Evolutionary conservation across 2,888 invertebrate species (phyloP), one percentile per base, ranked within the genome.

Genomic region (Yponomeuta evonymella): DNA sequence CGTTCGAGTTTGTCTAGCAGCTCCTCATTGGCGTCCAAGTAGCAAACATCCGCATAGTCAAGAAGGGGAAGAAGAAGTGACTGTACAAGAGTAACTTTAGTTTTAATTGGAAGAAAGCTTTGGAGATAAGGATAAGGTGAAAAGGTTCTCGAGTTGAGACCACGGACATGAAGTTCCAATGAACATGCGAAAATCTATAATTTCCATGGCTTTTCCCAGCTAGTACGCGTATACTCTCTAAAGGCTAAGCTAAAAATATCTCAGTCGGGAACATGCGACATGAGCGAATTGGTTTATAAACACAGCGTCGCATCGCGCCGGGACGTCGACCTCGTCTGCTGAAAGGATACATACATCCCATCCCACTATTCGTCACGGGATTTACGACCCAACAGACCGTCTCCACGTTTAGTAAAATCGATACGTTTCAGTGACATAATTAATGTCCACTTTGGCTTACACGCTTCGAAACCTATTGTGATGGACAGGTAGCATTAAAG

Each of bases 241-340:
- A 58, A 58, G 51, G 51, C 51, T 58, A 58, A 58, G 65, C 65
- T 65, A 65, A 30, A 65, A 65, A 65, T 65, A 65, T 33, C 29
- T 63, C 30, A 15, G 29, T 65, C 65, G 65, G 30, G 67, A 15
- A 23, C 67, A 43, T 48, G 67, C 67, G 67, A 48, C 67, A 48
- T 65, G n/a, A 65, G 30, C 29, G 30, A 67, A 48, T 67, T 48
- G 33, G 67, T 67, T 36, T 48, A n/a, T 67, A 69, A 69, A 69
- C 69, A 69, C 51, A 69, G 51, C 58, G 30, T 23, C 23, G 67
- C 48, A 51, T 69, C 69, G 23, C 69, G 33, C 29, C 51, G 33
- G 62, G 33, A 51, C 69, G 62, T 51, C 29, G 69, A 69, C 51
- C 69, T 29, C 69, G 69, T 69, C 69, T 69, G 69, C 69, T 9